Evolutionary conservation across 2,888 invertebrate species (phyloP).

Genomic region (Cotesia congregata): DNA sequence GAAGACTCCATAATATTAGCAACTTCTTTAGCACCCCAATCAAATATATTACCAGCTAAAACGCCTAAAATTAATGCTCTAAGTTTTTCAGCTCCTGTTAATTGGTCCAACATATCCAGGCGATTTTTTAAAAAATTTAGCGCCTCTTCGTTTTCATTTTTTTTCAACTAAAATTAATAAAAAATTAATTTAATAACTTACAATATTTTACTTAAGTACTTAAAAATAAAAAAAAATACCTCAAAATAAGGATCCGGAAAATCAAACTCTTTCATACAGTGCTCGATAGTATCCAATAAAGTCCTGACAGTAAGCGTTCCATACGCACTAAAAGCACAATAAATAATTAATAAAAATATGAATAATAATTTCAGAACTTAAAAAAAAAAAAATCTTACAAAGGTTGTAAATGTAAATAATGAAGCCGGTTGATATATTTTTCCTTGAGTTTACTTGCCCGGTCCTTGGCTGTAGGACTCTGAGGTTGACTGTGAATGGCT

Average conservation of each 20-base stretch:
- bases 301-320: slow-evolving; percentile 90
- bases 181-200: too few relatives aligned
- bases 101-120: slow-evolving; percentile 79
- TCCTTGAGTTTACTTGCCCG: slow-evolving; percentile 87
- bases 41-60: slow-evolving; percentile 92
- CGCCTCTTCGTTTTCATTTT: slow-evolving; percentile 87
- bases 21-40: slow-evolving; percentile 96
- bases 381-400: slow-evolving; percentile 74
- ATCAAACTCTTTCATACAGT: slow-evolving; percentile 89
- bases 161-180: slow-evolving; percentile 78
- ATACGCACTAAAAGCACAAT: slow-evolving; percentile 73
- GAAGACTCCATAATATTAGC: slow-evolving; percentile 84
- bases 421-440: slow-evolving; percentile 85
- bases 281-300: slow-evolving; percentile 92
- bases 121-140: slow-evolving; percentile 79
- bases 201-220: slow-evolving; percentile 16
- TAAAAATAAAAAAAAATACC: slow-evolving; percentile 64
- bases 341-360: slow-evolving; percentile 8
- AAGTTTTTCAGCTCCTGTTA: slow-evolving; percentile 71
- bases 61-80: slow-evolving; percentile 74
- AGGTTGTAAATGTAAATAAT: slow-evolving; percentile 83
- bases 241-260: slow-evolving; percentile 88
- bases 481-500: slow-evolving; percentile 84
- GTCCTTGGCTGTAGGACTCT: slow-evolving; percentile 81
- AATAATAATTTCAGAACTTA: too few relatives aligned